phyloP scores from a whole-genome alignment of 2,888 invertebrate genomes.

The Agrotis ipsilon region DNA sequence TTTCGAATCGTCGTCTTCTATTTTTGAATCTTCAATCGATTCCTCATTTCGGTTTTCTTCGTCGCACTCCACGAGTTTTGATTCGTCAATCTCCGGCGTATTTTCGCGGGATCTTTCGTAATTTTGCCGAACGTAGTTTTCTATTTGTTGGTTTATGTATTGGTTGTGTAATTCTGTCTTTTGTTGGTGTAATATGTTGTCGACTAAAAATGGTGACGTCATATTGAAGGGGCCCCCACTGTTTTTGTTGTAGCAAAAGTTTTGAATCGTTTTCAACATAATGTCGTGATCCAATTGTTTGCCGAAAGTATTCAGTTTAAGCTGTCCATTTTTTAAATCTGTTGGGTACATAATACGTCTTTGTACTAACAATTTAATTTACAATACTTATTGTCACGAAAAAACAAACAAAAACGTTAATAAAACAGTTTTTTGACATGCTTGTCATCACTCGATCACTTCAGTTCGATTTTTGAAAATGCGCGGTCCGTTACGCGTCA shows the following conservation, averaged over 20 bases:
- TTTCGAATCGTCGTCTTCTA: constrained; percentile 80
- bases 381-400: constrained; percentile 41
- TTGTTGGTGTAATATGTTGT: constrained; percentile 92
- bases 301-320: constrained; percentile 83
- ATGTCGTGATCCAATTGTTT: constrained; percentile 84
- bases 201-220: constrained; percentile 92
- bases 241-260: constrained; percentile 84
- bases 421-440: constrained; percentile 37
- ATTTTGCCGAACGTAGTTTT: constrained; percentile 82
- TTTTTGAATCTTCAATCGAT: constrained; percentile 75
- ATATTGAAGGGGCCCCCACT: constrained; percentile 84
- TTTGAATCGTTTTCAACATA: constrained; percentile 89
- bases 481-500: constrained; percentile 48
- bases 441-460: constrained; percentile 57
- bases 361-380: constrained; percentile 63
- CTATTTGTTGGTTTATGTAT: constrained; percentile 90
- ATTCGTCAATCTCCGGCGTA: constrained; percentile 83
- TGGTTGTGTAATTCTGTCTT: constrained; percentile 88
- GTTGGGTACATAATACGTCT: constrained; percentile 87
- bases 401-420: constrained; percentile 46
- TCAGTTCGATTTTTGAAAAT: constrained; percentile 57
- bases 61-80: constrained; percentile 75
- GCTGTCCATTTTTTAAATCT: constrained; percentile 85
- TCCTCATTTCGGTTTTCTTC: constrained; percentile 77
- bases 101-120: constrained; percentile 82